phyloP scores from a whole-genome alignment of 2,113 vertebrate genomes.

The Otolemur garnettii region DNA sequence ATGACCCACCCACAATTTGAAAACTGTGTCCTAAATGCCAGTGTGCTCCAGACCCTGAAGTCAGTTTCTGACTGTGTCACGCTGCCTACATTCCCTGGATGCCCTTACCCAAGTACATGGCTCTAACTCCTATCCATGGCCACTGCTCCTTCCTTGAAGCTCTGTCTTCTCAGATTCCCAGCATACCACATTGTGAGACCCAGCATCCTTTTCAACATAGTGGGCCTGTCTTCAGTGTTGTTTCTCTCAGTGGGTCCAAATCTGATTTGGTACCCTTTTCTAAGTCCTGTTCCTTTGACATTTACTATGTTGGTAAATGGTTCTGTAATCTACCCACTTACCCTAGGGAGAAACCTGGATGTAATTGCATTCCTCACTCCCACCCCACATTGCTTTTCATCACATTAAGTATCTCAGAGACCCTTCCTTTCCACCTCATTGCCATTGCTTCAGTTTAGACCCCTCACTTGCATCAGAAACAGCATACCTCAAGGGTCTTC shows the following conservation, averaged over 20 bases:
- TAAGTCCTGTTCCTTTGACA: background rate
- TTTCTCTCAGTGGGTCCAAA: background rate
- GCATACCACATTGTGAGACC: background rate
- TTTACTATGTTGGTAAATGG: background rate
- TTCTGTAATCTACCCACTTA: background rate
- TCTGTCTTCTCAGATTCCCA: background rate
- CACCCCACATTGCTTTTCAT: background rate
- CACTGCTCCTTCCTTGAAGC: background rate
- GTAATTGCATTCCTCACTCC: background rate
- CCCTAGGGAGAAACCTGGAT: background rate
- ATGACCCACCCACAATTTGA: background rate
- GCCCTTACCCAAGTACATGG: background rate
- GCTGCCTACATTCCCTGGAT: background rate
- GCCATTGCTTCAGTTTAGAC: background rate
- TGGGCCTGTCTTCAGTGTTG: background rate
- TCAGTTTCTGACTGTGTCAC: background rate
- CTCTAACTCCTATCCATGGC: background rate
- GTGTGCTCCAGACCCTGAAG: background rate
- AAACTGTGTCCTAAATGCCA: background rate
- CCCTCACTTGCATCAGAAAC: background rate
- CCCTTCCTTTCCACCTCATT: background rate
- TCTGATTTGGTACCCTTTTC: background rate
- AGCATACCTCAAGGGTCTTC: background rate
- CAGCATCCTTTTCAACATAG: background rate
- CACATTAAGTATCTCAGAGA: background rate